Conservation (phyloP, 92 coral and sea anemone genomes). For the Palythoa caribaeorum region DNA sequence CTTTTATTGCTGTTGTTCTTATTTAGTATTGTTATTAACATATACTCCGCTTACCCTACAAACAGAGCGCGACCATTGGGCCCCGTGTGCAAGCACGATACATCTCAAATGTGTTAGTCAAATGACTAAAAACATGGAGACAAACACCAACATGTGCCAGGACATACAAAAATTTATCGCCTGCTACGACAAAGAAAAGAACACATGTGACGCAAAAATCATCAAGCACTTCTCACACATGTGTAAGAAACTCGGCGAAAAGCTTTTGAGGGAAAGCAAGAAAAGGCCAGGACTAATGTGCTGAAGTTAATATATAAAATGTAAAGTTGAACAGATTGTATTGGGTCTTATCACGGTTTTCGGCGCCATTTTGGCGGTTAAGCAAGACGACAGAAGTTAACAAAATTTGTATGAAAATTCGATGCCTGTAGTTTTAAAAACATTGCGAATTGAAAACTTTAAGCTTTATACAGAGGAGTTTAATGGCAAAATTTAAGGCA, state of each 20-base stretch:
- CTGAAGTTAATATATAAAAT: neutral
- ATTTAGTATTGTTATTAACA: too few relatives aligned
- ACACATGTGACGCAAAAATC: conserved; percentile 37
- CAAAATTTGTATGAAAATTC: too few relatives aligned
- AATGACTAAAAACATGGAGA: conserved; percentile 61
- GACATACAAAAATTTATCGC: conserved; percentile 71
- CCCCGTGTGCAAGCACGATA: conserved; percentile 52
- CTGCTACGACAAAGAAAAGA: conserved; percentile 60
- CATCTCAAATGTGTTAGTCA: conserved; percentile 68
- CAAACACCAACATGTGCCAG: conserved; percentile 74
- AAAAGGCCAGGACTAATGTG: conserved; percentile 80
- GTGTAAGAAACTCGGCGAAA: conserved; percentile 73
- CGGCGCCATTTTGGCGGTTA: too few relatives aligned
- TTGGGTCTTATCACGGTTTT: too few relatives aligned
- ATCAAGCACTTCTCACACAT: conserved; percentile 65
- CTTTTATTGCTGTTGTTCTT: too few relatives aligned
- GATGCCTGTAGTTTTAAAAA: too few relatives aligned
- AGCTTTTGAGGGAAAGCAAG: conserved; percentile 63
- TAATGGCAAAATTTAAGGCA: too few relatives aligned
- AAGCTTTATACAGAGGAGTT: too few relatives aligned
- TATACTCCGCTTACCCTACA: neutral
- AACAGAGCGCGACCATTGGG: conserved; percentile 39
- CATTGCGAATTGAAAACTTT: too few relatives aligned
- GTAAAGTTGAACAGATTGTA: too few relatives aligned
- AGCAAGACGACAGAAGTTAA: too few relatives aligned